Conservation (phyloP, 2,888 invertebrate genomes). For the Lypha dubia region DNA sequence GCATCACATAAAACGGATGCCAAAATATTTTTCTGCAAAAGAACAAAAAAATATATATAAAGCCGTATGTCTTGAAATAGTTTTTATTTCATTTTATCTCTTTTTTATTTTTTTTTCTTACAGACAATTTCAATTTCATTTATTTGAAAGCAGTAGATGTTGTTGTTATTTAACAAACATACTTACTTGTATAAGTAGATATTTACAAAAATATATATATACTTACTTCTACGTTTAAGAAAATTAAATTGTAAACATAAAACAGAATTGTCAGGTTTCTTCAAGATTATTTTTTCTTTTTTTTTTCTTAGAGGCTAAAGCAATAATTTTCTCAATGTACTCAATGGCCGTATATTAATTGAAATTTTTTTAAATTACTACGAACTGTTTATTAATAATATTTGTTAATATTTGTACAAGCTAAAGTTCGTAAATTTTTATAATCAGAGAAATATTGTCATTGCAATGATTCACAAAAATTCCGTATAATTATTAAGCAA, state of each 20-base stretch:
- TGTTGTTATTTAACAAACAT: conserved; percentile 45
- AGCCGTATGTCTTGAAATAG: conserved; percentile 38
- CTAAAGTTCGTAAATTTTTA: too few relatives aligned
- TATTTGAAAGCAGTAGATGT: conserved; percentile 40
- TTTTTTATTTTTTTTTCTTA: not conserved
- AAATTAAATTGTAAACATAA: conserved; percentile 27
- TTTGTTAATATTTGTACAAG: too few relatives aligned
- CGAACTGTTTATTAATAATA: too few relatives aligned
- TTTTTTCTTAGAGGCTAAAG: too few relatives aligned
- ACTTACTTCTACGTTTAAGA: not conserved
- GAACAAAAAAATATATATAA: conserved; percentile 2
- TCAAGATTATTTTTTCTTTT: not conserved
- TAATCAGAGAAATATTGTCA: too few relatives aligned
- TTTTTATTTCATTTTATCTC: conserved; percentile 12
- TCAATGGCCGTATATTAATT: too few relatives aligned
- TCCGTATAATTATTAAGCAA: too few relatives aligned
- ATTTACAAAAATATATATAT: conserved; percentile 12
- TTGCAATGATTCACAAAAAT: too few relatives aligned
- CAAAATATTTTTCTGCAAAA: conserved; percentile 35
- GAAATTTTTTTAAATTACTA: too few relatives aligned
- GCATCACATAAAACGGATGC: conserved; percentile 8
- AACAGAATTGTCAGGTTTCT: not conserved
- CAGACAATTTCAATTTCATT: conserved; percentile 65
- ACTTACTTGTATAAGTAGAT: conserved; percentile 23
- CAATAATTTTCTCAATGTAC: too few relatives aligned